Base-by-base conservation (phyloP, 2,888 invertebrate genomes). In the Eupelmus urozonus region DNA sequence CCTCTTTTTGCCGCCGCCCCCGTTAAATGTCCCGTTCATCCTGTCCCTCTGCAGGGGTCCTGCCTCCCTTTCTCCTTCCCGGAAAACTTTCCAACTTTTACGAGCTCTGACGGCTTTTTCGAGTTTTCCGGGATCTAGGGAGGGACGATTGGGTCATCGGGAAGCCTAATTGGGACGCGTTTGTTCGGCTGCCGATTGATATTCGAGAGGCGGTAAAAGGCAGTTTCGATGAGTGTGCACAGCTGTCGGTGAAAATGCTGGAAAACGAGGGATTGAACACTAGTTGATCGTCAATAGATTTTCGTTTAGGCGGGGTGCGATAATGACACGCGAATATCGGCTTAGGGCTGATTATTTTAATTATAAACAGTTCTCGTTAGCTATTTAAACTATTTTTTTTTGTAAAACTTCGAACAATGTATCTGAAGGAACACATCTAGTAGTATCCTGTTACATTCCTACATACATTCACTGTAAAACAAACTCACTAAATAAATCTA, bases 111-210 rank as follows among this genome's bases (percentile, higher is more conserved):
- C 16, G 13, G 2, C 16, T 45, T 45, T 2, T 7, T 13, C 45
- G 20, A 51, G 34, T 42, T 55, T 60, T 34, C 25, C 16, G 29
- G 23, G n/a, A n/a, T n/a, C n/a, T n/a, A n/a, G 49, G 25, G 27
- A 49, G 20, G 27, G 49, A 49, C 25, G 11, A 49, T 53, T 53
- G 20, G 53, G 53, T 66, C 53, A 25, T 40, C 40, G 53, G 23
- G n/a, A 53, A 16, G 29, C 49, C 51, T 65, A 65, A 65, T 65
- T 65, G 65, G 34, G 23, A 53, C 18, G 34, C 34, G 34, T 34
- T n/a, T 34, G 34, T 34, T n/a, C 20, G 29, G 3, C 25, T 65
- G 20, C 45, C 49, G 65, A 65, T 51, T 27, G 65, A 25, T 45
- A 34, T 5, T 34, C 9, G 34, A 34, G 34, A 34, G 45, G 42